Percentiles rank a stretch among this genome's conserved stretches.
These are phyloP conservation scores for Tragopan temminckii DNA, from an alignment of 2,797 vertebrate species.

Conservation along the genomic window DNA sequence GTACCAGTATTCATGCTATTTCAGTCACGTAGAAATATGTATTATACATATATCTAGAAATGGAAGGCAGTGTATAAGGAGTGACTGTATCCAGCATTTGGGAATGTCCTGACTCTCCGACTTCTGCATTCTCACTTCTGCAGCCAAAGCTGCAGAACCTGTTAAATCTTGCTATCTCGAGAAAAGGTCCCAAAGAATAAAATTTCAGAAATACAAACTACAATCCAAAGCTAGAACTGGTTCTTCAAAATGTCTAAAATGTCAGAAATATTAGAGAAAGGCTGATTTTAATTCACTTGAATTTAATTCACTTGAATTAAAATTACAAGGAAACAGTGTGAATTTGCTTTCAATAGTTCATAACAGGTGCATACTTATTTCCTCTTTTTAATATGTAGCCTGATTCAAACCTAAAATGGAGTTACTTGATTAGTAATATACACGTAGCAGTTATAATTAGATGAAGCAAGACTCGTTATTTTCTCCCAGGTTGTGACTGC, in stretches of 20 bases:
- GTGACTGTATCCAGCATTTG: background rate
- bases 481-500: background rate
- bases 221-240: background rate
- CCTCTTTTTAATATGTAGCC: background rate
- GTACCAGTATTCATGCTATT: background rate
- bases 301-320: background rate
- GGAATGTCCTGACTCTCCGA: background rate
- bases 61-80: background rate
- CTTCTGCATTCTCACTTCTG: background rate
- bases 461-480: background rate
- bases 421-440: background rate
- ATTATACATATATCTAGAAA: background rate
- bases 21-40: background rate
- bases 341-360: background rate
- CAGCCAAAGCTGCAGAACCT: background rate
- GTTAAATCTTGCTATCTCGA: background rate
- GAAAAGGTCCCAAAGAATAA: background rate
- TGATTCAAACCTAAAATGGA: background rate
- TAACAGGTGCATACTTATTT: background rate
- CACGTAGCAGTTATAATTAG: background rate
- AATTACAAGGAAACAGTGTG: background rate
- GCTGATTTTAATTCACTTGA: background rate
- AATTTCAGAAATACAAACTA: background rate
- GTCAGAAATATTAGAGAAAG: background rate
- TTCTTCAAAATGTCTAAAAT: background rate